Percentiles rank a stretch among this genome's conserved stretches.
Conservation (phyloP, 2,888 invertebrate genomes). For the Lingula anatina region DNA sequence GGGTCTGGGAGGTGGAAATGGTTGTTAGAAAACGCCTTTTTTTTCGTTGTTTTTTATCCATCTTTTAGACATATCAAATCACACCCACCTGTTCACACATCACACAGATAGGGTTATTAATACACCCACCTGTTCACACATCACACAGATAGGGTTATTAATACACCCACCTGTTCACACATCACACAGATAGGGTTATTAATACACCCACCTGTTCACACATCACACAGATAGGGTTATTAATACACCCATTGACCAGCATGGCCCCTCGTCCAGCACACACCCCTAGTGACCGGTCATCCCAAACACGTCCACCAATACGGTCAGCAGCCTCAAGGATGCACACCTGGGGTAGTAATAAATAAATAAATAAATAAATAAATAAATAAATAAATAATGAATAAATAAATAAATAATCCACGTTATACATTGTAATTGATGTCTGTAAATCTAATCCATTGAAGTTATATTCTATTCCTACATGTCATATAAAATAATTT, state of each 20-base stretch:
- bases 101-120: constrained; percentile 53
- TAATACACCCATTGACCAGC: constrained; percentile 53
- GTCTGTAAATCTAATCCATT: too few species aligned
- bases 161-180: constrained; percentile 53
- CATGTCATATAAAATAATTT: too few species aligned
- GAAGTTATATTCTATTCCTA: too few species aligned
- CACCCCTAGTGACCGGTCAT: constrained; percentile 33
- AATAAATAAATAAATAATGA: not conserved
- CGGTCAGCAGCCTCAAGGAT: constrained; percentile 53
- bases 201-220: constrained; percentile 50
- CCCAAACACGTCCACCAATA: constrained; percentile 54
- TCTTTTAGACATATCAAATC: too few species aligned
- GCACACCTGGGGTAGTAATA: constrained; percentile 36
- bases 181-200: constrained; percentile 27
- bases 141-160: constrained; percentile 55
- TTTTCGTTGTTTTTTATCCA: too few species aligned
- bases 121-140: constrained; percentile 52
- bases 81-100: constrained; percentile 53
- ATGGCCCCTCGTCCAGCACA: constrained; percentile 53
- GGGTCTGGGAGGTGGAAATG: too few species aligned
- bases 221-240: constrained; percentile 55
- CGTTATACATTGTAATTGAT: too few species aligned
- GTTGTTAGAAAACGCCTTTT: too few species aligned
- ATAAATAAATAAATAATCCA: too few species aligned
- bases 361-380: not conserved